phyloP scores from a whole-genome alignment of 2,797 vertebrate species.

The Falco columbarius region DNA sequence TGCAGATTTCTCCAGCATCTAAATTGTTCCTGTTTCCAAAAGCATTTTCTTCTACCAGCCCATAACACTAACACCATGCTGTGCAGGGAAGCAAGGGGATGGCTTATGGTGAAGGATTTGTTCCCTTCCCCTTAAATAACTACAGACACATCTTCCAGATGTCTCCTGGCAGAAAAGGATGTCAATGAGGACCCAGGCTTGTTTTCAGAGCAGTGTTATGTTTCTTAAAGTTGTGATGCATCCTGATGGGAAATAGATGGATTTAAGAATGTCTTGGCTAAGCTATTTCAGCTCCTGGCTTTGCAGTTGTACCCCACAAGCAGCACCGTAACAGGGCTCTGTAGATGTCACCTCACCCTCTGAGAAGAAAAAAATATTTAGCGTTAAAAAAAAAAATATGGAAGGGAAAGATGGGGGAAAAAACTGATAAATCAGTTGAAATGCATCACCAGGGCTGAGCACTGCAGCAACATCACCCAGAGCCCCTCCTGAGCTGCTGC shows the following conservation, averaged over 20 bases:
- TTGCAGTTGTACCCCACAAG: background rate
- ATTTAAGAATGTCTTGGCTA: background rate
- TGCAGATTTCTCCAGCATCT: background rate
- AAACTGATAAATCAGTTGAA: background rate
- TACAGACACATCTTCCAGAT: background rate
- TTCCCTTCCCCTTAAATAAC: background rate
- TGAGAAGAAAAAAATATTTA: background rate
- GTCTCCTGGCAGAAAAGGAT: background rate
- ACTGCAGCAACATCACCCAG: fast-evolving
- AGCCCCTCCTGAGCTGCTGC: background rate
- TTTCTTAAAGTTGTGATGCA: background rate
- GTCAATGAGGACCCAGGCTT: background rate
- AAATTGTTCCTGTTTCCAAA: background rate
- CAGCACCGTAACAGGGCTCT: fast-evolving
- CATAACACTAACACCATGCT: fast-evolving
- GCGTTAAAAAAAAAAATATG: background rate
- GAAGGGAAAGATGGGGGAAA: fast-evolving
- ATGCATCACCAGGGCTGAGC: background rate
- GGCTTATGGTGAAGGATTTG: background rate
- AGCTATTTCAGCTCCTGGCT: background rate
- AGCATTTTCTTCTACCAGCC: background rate
- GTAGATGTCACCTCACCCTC: background rate
- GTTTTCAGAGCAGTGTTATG: background rate
- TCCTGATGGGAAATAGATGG: background rate
- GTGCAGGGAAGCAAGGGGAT: background rate